Conservation (phyloP, 2,888 invertebrate species). For the Drosophila mimetica region DNA sequence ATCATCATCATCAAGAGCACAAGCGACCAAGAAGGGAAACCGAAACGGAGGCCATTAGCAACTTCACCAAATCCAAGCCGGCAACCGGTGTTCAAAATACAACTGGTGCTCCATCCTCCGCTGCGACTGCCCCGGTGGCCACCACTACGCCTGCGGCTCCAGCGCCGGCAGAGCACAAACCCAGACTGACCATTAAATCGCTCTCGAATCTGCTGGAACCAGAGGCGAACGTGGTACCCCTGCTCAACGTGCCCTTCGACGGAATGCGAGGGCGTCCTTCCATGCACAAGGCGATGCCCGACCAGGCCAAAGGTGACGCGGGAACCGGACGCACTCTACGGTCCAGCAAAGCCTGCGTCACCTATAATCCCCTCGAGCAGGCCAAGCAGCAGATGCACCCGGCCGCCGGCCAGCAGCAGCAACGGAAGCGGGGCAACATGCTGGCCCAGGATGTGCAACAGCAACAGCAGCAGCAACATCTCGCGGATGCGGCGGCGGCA, state of each 20-base stretch:
- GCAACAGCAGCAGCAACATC: slow-evolving; percentile 69
- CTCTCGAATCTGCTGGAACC: slow-evolving; percentile 87
- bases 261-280: slow-evolving; percentile 53
- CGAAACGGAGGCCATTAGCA: slow-evolving; percentile 51
- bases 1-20: slow-evolving; percentile 66
- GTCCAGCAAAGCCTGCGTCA: slow-evolving; percentile 66
- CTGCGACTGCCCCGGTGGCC: slow-evolving; percentile 25
- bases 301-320: slow-evolving; percentile 47
- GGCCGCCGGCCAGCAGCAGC: slow-evolving; percentile 58
- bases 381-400: slow-evolving; percentile 62
- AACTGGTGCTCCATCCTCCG: slow-evolving; percentile 14
- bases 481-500: slow-evolving; percentile 64
- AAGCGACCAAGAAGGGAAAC: slow-evolving; percentile 65
- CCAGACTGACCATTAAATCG: slow-evolving; percentile 87
- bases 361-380: slow-evolving; percentile 63
- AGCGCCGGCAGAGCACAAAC: slow-evolving; percentile 84
- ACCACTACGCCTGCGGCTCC: slow-evolving; percentile 34
- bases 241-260: slow-evolving; percentile 68
- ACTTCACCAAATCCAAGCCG: slow-evolving; percentile 77
- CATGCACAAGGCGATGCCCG: slow-evolving; percentile 46
- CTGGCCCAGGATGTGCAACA: slow-evolving; percentile 59
- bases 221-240: slow-evolving; percentile 73
- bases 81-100: slow-evolving; percentile 15
- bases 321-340: slow-evolving; percentile 59
- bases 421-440: slow-evolving; percentile 68